phyloP scores from a whole-genome alignment of 2,113 vertebrate genomes.

The Alexandromys fortis region DNA sequence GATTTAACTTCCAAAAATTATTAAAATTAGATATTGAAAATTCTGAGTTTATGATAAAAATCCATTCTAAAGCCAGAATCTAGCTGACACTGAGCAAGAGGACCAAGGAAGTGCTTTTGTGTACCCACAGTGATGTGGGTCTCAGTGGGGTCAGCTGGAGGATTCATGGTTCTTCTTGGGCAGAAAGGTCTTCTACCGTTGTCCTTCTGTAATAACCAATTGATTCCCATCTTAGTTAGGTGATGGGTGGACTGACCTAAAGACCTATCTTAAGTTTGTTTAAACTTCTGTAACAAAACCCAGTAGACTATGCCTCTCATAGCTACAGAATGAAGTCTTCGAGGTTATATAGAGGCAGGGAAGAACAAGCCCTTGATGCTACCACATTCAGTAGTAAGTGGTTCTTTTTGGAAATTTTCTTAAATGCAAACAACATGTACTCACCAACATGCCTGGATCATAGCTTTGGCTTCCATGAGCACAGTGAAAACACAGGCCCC shows the following conservation, averaged over 20 bases:
- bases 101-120: background rate
- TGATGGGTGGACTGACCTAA: background rate
- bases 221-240: background rate
- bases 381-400: background rate
- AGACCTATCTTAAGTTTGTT: background rate
- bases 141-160: background rate
- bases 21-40: constrained; percentile 54
- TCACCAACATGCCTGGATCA: background rate
- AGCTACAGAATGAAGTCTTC: background rate
- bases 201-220: background rate
- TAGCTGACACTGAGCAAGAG: background rate
- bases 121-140: background rate
- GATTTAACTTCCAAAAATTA: constrained; percentile 17
- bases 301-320: background rate
- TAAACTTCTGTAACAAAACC: background rate
- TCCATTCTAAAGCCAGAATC: background rate
- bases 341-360: accelerated
- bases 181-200: background rate
- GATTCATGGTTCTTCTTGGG: background rate
- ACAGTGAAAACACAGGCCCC: background rate
- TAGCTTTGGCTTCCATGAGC: background rate
- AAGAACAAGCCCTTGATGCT: background rate
- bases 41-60: background rate
- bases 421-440: background rate
- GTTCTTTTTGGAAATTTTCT: background rate